Evolutionary conservation across 2,113 vertebrate genomes (phyloP).

Genomic region (Ceyx margarethae): DNA sequence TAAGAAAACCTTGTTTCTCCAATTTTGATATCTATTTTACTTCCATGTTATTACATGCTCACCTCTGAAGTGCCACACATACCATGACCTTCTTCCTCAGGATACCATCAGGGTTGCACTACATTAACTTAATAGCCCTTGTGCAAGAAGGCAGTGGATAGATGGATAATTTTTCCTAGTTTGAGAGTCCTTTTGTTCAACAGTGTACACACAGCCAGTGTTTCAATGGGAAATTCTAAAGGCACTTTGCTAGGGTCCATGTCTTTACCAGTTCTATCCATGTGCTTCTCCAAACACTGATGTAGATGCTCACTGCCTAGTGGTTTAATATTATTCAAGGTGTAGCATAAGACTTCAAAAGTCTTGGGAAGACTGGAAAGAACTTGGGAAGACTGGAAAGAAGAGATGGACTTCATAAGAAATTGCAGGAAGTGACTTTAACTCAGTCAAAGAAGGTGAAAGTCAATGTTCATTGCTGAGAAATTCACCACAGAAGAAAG

Average conservation of each 20-base stretch:
- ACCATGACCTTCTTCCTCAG: neutral
- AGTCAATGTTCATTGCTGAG: neutral
- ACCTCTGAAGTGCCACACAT: neutral
- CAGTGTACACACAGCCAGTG: fast-evolving
- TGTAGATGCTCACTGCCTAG: fast-evolving
- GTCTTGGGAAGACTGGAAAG: neutral
- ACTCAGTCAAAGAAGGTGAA: neutral
- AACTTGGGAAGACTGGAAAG: neutral
- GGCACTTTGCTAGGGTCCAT: neutral
- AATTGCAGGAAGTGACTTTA: neutral
- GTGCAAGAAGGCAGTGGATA: neutral
- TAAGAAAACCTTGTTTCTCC: neutral
- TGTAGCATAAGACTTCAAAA: neutral
- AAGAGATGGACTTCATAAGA: neutral
- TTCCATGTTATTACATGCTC: neutral
- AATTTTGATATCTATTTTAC: neutral
- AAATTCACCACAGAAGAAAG: neutral
- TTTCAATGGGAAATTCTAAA: neutral
- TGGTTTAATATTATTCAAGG: neutral
- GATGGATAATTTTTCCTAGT: neutral
- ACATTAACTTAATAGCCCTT: neutral
- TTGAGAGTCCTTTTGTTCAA: neutral
- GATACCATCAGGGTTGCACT: neutral
- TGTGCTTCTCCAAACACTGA: neutral
- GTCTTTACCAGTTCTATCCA: neutral